Base-by-base conservation (phyloP, 2,888 invertebrate genomes). In the Coronaproctus castanopsis region DNA sequence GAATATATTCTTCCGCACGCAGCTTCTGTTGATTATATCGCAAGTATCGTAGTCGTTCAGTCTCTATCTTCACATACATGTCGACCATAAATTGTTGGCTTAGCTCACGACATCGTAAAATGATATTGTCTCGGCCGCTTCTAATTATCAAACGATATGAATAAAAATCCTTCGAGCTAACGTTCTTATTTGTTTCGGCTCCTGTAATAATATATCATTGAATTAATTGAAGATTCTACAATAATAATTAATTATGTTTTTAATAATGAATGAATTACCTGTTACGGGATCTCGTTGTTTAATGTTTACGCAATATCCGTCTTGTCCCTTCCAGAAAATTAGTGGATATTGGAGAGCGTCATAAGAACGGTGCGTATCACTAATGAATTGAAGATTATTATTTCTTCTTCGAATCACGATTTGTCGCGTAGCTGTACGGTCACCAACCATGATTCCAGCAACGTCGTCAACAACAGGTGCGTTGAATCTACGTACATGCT, bases 291-390 rank as follows among this genome's bases (percentile, higher is more conserved):
- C n/a, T n/a, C n/a, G n/a, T n/a, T n/a, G n/a, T n/a, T n/a, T 23
- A 21, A 67, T 58, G 23, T 62, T 36, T n/a, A 66, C 61, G 24
- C 55, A 50, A 54, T 69, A 70, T n/a, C 66, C 68, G 63, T 68
- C 66, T 52, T 68, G 63, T 18, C 67, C 66, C 56, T 54, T 51
- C 10, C 64, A 64, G 60, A 69, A 71, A 55, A 68, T 63, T 1
- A 72, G 24, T 0, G 68, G 68, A 59, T 71, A 71, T 23, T 65
- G 65, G 21, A 72, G 62, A 1, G 71, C 67, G 59, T 72, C 71
- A 59, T 69, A 69, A 49, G 64, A 69, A 49, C 63, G 64, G 52
- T 70, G 68, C 19, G 68, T 68, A 24, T 71, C 69, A 1, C 64
- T 54, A 2, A 71, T 67, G 3, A 66, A 58, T n/a, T 62, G 54